Percentiles rank a stretch among this genome's conserved stretches.
Conservation (phyloP, 2,797 vertebrate genomes). For the Anguilla megastoma region DNA sequence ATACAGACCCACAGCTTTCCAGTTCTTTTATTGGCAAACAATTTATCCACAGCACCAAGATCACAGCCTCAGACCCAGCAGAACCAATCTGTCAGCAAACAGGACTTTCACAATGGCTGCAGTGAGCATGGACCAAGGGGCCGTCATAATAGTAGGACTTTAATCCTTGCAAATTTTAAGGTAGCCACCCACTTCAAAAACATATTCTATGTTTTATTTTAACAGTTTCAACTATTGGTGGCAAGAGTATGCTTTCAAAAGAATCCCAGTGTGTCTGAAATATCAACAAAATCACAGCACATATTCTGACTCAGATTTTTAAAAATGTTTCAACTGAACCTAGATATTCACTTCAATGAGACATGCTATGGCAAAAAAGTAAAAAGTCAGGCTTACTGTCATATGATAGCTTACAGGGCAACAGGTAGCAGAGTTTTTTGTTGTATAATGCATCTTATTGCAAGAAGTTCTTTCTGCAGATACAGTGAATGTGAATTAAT, state of each 20-base stretch:
- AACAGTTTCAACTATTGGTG: background rate
- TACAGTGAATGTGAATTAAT: background rate
- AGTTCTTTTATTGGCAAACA: background rate
- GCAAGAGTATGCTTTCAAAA: background rate
- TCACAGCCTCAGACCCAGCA: background rate
- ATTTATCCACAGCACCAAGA: background rate
- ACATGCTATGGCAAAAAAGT: background rate
- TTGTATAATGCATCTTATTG: background rate
- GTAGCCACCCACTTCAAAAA: no score
- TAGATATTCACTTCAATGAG: background rate
- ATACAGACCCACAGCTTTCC: background rate
- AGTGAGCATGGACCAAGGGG: background rate
- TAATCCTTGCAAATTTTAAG: no score
- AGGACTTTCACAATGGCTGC: background rate
- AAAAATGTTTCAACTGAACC: background rate
- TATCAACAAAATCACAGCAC: background rate
- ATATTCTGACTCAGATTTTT: background rate
- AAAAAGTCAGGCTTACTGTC: background rate
- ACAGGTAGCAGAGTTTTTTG: background rate
- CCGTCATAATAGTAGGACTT: background rate
- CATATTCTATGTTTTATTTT: no score
- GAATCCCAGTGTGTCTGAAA: background rate
- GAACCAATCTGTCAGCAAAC: background rate
- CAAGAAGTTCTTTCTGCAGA: background rate
- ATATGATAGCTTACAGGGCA: background rate